Evolutionary conservation across 2,113 vertebrate species (phyloP), one percentile per base, ranked within the genome.

Genomic region (Pituophis catenifer): DNA sequence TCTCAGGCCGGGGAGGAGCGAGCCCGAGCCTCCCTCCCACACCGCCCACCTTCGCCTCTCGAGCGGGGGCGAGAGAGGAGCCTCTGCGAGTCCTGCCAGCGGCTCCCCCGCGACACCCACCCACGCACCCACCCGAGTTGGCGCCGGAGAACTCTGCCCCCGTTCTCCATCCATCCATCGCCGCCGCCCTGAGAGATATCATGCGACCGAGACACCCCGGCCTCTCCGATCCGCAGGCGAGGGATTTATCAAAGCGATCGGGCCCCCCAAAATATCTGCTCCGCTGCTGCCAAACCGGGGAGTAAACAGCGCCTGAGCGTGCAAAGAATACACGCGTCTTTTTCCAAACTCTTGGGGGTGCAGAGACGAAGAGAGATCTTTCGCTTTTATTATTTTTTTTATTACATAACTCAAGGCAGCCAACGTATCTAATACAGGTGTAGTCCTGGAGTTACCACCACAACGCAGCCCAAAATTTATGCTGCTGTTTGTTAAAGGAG

Each of bases 1-100:
- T 59, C 53, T 48, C 88, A 9, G 92, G 70, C 89, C 54, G 54
- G 88, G 92, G 92, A 90, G 88, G 92, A 90, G 92, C 92, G 62
- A 57, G 53, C 4, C 15, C n/a, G 21, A n/a, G 86, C 6, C 29
- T 29, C 58, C 86, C 58, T 9, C 91, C 59, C 44, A 3, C 29
- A 0, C 38, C 53, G 55, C 33, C 57, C 91, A 44, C 65, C 24
- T 65, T 59, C 38, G 91, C 59, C 9, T n/a, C 13, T 3, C 9
- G 52, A 21, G 26, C 8, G 23, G 52, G 59, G 59, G 48, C 38
- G 57, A 26, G 48, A 52, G 44, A 8, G 23, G 8, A 87, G 7
- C 24, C 50, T 29, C 86, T 3, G 86, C 86, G 11, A 1, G 33
- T 6, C 88, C 54, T 6, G 88, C n/a, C 9, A 44, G 33, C 1